Base-by-base conservation (phyloP, 2,888 invertebrate species). In the Pristionchus japonicus region DNA sequence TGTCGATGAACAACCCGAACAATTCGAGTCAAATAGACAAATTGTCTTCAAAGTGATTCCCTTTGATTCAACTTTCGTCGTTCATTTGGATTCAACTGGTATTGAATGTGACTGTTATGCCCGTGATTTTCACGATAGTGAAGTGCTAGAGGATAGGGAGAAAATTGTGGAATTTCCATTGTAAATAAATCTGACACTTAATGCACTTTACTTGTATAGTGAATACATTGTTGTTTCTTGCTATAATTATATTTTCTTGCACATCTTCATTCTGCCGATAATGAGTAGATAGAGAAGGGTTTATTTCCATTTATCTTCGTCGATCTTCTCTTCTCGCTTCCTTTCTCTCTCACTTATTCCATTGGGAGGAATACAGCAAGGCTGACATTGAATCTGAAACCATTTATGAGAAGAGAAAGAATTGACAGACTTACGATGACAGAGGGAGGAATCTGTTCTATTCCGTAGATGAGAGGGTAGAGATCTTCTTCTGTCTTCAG, bases 401-500 rank as follows among this genome's bases (percentile, higher is more conserved):
- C 7, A 77, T 27, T n/a, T 6, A 27, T 77, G 23, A 64, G 27
- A 7, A 64, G 64, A 34, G 64, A 34, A 64, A 31, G 17, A 11
- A 3, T 31, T 6, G 23, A 4, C 13, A 40, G 37, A 43, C 77
- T 47, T 4, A 77, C 77, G 13, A 77, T 77, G 11, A 77, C 77
- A 77, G 77, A 77, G 15, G 40, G 77, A 77, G 77, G 77, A 77
- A 77, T 77, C 27, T 40, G 77, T 77, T 77, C 77, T 7, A 77
- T 40, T 47, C 77, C 77, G 27, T 77, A 77, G 27, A 77, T 77
- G 47, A 77, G 43, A 13, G 77, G 77, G 27, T 77, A 77, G 27
- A 47, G 43, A 77, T 77, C 77, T 43, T 77, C 77, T 43, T 47
- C 77, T 47, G 77, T 77, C 27, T 3, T 77, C n/a, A 77, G 47